Base-by-base conservation (phyloP, 2,888 invertebrate species). In the Cryptops parisi region DNA sequence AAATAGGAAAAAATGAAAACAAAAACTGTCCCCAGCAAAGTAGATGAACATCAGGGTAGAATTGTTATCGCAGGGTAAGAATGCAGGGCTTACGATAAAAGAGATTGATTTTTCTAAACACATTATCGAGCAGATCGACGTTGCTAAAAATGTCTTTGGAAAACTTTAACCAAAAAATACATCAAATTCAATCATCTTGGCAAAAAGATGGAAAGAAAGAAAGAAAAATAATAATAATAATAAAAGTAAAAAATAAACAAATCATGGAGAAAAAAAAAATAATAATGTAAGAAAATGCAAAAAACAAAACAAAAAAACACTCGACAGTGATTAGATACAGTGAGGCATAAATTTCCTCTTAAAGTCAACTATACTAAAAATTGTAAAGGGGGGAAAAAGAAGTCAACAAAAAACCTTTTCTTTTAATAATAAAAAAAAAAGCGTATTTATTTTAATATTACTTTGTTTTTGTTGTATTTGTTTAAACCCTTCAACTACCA, bases 271-370 rank as follows among this genome's bases (percentile, higher is more conserved):
- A 38, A n/a, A 48, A 48, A 19, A 48, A 33, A 38, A 48, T 21
- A 48, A 48, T 33, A 19, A 38, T 12, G 4, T 9, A 38, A 33
- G 33, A 19, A 21, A 19, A 49, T 23, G 21, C 3, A 19, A 49
- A 49, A 39, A 49, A 49, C 2, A 49, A 50, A 43, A 41, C 17
- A 15, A 22, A 24, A n/a, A 22, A 22, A n/a, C 5, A 24, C 22
- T 40, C 24, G 23, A 50, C 48, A 48, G 25, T 23, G 50, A 41
- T 50, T 50, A 50, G 50, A 23, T 50, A 50, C 41, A 50, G 50
- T 50, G 41, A 50, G 24, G 50, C 43, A 17, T 27, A 24, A 40
- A 41, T 12, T 41, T 41, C 25, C 43, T 40, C 24, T 5, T 6
- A 41, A 23, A 41, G 24, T 27, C n/a, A n/a, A n/a, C 24, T 25